Evolutionary conservation across 2,888 invertebrate species (phyloP).

Genomic region (Vesta saturnalis): DNA sequence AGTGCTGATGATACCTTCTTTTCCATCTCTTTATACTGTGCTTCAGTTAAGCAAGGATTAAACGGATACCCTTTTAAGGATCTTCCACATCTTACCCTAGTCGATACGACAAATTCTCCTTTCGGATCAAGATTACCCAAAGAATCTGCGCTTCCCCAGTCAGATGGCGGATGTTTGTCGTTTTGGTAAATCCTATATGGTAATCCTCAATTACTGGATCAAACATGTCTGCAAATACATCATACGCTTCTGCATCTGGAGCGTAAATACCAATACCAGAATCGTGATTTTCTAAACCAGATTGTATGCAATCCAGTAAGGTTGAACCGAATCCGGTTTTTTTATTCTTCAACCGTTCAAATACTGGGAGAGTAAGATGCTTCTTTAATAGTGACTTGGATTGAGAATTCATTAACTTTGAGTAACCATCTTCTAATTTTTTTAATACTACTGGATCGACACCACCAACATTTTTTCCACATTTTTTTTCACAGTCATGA

Average conservation of each 20-base stretch:
- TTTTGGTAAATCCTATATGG: conserved; percentile 69
- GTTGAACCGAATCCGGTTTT: conserved; percentile 69
- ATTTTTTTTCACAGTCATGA: conserved; percentile 44
- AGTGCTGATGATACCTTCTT: conserved; percentile 61
- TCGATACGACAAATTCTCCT: conserved; percentile 70
- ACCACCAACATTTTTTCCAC: conserved; percentile 49
- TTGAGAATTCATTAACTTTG: conserved; percentile 61
- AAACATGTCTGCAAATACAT: conserved; percentile 71
- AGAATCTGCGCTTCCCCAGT: conserved; percentile 69
- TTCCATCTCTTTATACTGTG: conserved; percentile 72
- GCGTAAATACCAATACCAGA: conserved; percentile 74
- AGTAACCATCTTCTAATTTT: conserved; percentile 65
- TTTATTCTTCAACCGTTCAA: conserved; percentile 66
- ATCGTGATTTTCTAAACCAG: conserved; percentile 73
- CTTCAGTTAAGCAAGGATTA: conserved; percentile 73
- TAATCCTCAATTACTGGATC: conserved; percentile 76
- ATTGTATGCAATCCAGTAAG: conserved; percentile 72
- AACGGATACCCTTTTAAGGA: conserved; percentile 71
- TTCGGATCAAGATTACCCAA: conserved; percentile 69
- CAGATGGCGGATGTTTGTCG: conserved; percentile 68
- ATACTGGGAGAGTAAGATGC: conserved; percentile 66
- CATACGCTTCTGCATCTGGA: conserved; percentile 75
- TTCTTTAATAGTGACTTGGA: conserved; percentile 73
- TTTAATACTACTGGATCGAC: conserved; percentile 60
- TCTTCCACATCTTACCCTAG: conserved; percentile 73